Percentiles rank a stretch among this genome's conserved stretches.
These are phyloP conservation scores for Trichosurus vulpecula DNA, from an alignment of 2,797 vertebrate species.

Conservation along the genomic window DNA sequence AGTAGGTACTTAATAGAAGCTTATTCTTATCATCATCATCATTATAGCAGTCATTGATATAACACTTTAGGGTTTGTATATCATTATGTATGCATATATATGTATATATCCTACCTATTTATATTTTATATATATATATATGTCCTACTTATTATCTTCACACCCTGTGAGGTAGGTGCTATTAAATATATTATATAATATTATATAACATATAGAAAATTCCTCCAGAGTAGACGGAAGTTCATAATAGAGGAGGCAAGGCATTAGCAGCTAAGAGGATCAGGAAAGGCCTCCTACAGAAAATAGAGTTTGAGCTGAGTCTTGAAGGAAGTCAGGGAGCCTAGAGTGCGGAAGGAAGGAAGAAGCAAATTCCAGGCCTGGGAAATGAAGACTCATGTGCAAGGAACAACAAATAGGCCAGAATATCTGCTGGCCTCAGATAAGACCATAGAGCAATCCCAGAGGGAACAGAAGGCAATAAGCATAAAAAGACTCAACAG, in stretches of 20 bases:
- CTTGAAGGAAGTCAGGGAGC: neutral
- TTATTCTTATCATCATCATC: neutral
- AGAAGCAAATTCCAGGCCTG: no score
- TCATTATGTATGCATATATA: no score
- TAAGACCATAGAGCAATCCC: neutral
- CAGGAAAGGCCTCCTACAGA: neutral
- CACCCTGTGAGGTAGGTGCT: neutral
- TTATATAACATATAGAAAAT: no score
- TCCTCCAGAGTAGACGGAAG: neutral
- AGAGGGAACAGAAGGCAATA: neutral
- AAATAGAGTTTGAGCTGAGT: neutral
- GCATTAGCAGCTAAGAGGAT: neutral
- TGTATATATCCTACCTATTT: no score
- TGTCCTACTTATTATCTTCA: neutral
- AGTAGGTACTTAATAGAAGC: no score
- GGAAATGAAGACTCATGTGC: neutral
- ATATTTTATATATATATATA: no score
- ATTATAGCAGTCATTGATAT: neutral
- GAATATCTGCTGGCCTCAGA: neutral
- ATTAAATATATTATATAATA: no score
- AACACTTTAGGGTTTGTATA: neutral
- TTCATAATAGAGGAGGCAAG: neutral
- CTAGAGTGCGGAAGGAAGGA: neutral
- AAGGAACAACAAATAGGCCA: neutral
- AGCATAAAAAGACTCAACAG: neutral